These are phyloP conservation scores for Trachelus stipa DNA, from an alignment of 2,888 invertebrate genomes.

Conservation along the genomic window DNA sequence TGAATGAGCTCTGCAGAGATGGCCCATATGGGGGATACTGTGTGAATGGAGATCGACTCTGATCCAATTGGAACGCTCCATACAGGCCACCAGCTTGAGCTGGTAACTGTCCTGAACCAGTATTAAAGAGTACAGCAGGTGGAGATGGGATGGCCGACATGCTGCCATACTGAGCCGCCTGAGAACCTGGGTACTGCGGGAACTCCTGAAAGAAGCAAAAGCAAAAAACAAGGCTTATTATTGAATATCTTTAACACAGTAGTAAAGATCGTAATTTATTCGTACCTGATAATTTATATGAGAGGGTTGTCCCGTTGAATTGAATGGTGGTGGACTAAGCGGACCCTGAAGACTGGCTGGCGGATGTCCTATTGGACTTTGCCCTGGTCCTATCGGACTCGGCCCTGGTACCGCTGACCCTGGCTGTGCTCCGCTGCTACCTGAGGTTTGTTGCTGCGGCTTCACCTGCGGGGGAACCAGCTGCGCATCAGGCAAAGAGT, in stretches of 20 bases:
- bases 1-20: conserved; percentile 68
- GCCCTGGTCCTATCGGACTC: conserved; percentile 63
- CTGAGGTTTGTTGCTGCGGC: conserved; percentile 80
- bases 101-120: conserved; percentile 75
- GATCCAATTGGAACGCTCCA: conserved; percentile 83
- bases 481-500: conserved; percentile 68
- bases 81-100: conserved; percentile 81
- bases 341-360: conserved; percentile 73
- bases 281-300: conserved; percentile 79
- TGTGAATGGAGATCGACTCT: conserved; percentile 83
- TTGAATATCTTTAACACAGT: not conserved
- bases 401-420: conserved; percentile 63
- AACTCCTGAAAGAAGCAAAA: conserved; percentile 56
- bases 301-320: conserved; percentile 67
- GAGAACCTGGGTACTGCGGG: conserved; percentile 62
- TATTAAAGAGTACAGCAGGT: conserved; percentile 84
- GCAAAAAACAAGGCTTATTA: not conserved
- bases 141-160: conserved; percentile 90
- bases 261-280: not conserved
- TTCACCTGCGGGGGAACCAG: conserved; percentile 76
- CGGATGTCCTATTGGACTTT: conserved; percentile 69
- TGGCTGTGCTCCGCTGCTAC: conserved; percentile 67
- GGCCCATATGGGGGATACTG: conserved; percentile 82
- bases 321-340: conserved; percentile 69
- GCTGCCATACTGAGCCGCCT: conserved; percentile 76